Conservation (phyloP, 2,113 vertebrate species). For the Ursus arctos region DNA sequence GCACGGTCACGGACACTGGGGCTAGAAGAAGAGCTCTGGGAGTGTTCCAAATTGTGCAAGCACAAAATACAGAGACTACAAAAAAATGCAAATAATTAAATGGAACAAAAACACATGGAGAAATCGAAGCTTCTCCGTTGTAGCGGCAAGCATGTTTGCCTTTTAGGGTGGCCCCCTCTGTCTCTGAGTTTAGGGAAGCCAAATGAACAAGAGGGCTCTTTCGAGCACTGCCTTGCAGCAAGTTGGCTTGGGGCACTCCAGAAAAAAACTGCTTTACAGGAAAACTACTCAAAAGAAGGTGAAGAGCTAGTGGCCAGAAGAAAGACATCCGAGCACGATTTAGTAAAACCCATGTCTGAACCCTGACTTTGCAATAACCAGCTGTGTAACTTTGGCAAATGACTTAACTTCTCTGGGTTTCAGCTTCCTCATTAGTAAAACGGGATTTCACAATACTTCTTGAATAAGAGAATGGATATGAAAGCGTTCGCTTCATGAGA, state of each 20-base stretch:
- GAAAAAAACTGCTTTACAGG: background rate
- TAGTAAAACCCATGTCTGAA: background rate
- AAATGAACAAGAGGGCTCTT: background rate
- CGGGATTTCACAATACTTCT: slow-evolving; percentile 56
- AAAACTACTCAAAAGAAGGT: background rate
- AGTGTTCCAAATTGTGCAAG: background rate
- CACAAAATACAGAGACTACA: background rate
- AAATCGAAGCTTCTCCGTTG: background rate
- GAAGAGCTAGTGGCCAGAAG: background rate
- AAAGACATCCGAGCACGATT: slow-evolving; percentile 28
- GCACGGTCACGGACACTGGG: background rate
- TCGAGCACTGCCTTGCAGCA: background rate
- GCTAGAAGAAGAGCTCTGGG: background rate
- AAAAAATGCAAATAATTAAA: background rate
- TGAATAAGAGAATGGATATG: slow-evolving; percentile 18
- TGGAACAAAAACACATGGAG: background rate
- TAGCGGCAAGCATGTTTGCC: background rate
- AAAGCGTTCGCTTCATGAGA: slow-evolving; percentile 28
- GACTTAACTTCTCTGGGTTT: slow-evolving; percentile 60
- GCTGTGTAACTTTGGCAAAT: slow-evolving; percentile 5
- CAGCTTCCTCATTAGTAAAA: slow-evolving; percentile 68
- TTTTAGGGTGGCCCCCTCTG: background rate
- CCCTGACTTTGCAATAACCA: slow-evolving; percentile 58
- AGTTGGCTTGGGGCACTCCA: background rate
- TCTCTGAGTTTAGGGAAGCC: background rate